Percentiles rank a stretch among this genome's conserved stretches.
phyloP scores from a whole-genome alignment of 2,113 vertebrate genomes.

The Paramisgurnus dabryanus region DNA sequence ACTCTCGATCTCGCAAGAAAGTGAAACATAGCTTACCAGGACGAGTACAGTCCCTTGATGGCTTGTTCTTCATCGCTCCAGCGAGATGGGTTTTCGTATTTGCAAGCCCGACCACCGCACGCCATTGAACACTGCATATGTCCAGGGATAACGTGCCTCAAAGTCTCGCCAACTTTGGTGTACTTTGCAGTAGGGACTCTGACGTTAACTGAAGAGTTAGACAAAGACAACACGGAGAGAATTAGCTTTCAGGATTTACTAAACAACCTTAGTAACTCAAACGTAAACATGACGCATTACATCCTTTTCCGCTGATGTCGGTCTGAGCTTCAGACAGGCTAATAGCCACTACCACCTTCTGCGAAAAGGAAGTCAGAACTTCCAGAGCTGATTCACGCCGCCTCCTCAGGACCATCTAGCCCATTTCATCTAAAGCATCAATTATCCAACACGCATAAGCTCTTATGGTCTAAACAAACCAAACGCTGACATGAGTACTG shows the following conservation, averaged over 20 bases:
- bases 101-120: slow-evolving; percentile 92
- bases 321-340: slow-evolving; percentile 69
- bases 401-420: slow-evolving; percentile 63
- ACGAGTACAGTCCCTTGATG: slow-evolving; percentile 91
- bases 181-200: slow-evolving; percentile 90
- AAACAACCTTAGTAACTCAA: neutral
- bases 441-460: neutral
- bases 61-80: slow-evolving; percentile 92
- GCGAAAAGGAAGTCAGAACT: slow-evolving; percentile 79
- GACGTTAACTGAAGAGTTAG: slow-evolving; percentile 68
- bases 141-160: slow-evolving; percentile 92
- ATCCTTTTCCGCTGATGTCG: slow-evolving; percentile 68
- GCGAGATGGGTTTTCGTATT: slow-evolving; percentile 93
- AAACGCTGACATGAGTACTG: slow-evolving; percentile 27
- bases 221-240: neutral
- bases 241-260: neutral
- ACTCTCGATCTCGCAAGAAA: neutral
- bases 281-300: slow-evolving; percentile 66
- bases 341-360: slow-evolving; percentile 81
- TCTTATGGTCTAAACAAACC: slow-evolving; percentile 2
- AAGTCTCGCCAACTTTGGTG: slow-evolving; percentile 91
- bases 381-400: slow-evolving; percentile 74
- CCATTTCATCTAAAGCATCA: neutral
- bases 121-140: slow-evolving; percentile 97
- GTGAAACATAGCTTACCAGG: slow-evolving; percentile 79